Evolutionary conservation across 2,113 vertebrate species (phyloP).

Genomic region (Patagioenas fasciata): DNA sequence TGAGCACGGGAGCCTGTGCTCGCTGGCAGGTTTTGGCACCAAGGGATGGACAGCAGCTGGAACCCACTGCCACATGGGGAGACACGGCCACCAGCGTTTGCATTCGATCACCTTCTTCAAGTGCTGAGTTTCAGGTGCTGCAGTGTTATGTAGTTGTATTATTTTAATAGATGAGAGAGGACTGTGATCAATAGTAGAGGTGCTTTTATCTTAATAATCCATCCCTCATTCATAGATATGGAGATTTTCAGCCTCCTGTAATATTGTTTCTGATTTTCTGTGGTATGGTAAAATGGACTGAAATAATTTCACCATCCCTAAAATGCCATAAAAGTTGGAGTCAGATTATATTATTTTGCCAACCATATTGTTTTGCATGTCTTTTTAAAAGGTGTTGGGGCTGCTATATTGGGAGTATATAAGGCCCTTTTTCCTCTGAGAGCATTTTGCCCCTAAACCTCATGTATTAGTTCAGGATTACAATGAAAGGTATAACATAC

Average conservation of each 20-base stretch:
- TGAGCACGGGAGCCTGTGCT: rapidly evolving
- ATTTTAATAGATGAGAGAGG: constrained; percentile 65
- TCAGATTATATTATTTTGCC: constrained; percentile 14
- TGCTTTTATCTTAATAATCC: constrained; percentile 69
- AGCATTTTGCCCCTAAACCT: background rate
- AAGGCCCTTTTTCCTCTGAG: background rate
- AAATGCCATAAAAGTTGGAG: constrained; percentile 6
- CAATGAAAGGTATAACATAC: background rate
- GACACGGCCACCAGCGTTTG: background rate
- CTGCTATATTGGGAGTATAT: background rate
- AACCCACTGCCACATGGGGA: rapidly evolving
- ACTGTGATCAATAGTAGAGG: constrained; percentile 60
- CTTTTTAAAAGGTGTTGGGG: background rate
- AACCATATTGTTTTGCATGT: background rate
- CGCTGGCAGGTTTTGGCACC: background rate
- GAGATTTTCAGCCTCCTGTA: constrained; percentile 45
- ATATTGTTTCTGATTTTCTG: constrained; percentile 42
- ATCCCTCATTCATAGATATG: constrained; percentile 63
- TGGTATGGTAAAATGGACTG: background rate
- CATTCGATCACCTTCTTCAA: constrained; percentile 42
- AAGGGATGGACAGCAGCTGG: background rate
- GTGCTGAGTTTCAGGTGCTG: constrained; percentile 20
- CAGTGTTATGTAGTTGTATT: constrained; percentile 51
- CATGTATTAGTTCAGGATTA: background rate
- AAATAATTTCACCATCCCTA: constrained; percentile 18